Evolutionary conservation across 2,888 invertebrate species (phyloP).

Genomic region (Eulithis prunata): DNA sequence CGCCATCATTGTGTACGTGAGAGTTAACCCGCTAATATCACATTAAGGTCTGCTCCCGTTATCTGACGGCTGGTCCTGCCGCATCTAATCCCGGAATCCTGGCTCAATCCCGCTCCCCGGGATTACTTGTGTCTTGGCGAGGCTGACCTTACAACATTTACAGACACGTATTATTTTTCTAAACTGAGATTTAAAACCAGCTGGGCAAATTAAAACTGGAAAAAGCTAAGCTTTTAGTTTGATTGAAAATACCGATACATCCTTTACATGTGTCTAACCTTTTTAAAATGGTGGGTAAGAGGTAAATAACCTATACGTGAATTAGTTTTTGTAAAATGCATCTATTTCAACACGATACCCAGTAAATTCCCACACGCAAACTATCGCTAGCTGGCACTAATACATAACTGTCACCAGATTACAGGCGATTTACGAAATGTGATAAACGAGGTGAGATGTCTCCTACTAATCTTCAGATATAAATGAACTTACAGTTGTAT

Average conservation of each 20-base stretch:
- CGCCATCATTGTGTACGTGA: constrained; percentile 27
- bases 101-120: constrained; percentile 59
- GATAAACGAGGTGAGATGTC: constrained; percentile 55
- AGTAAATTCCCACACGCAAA: constrained; percentile 15
- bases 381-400: constrained; percentile 42
- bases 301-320: too few species aligned
- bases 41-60: constrained; percentile 63
- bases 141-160: constrained; percentile 51
- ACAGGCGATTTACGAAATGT: constrained; percentile 62
- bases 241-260: constrained; percentile 7
- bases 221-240: constrained; percentile 12
- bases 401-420: constrained; percentile 58
- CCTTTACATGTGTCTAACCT: too few species aligned
- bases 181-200: constrained; percentile 27
- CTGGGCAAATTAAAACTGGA: too few species aligned
- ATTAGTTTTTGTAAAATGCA: too few species aligned
- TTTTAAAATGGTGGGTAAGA: too few species aligned
- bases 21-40: constrained; percentile 66
- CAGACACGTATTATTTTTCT: constrained; percentile 38
- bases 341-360: too few species aligned
- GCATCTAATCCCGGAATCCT: constrained; percentile 60
- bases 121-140: constrained; percentile 63
- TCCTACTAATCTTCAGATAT: constrained; percentile 54
- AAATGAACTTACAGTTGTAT: constrained; percentile 50
- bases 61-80: constrained; percentile 58